These are phyloP conservation scores for Vanessa atalanta DNA, from an alignment of 1,140 invertebrate genomes.

Conservation along the genomic window DNA sequence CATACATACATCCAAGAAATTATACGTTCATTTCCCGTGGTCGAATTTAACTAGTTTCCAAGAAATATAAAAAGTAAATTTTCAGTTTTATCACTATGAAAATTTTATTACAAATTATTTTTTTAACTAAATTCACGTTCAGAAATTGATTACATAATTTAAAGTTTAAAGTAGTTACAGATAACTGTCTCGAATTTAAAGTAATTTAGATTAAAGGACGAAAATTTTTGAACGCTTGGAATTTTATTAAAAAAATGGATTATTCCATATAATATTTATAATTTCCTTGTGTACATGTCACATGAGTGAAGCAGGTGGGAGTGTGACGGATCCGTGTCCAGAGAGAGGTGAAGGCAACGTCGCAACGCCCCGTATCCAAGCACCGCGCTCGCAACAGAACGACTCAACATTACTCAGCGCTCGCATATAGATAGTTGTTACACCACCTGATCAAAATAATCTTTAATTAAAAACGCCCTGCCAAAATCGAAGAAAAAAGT, in stretches of 20 bases:
- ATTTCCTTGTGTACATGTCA: conserved; percentile 39
- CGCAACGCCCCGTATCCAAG: conserved; percentile 82
- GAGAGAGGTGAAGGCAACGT: conserved; percentile 81
- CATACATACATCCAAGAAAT: no score
- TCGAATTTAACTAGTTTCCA: neutral
- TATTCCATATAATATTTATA: neutral
- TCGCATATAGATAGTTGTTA: conserved; percentile 83
- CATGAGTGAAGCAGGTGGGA: conserved; percentile 81
- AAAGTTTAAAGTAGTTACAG: no score
- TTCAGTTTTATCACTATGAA: no score
- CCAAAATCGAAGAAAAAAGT: no score
- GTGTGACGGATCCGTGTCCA: conserved; percentile 81
- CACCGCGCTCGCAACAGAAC: conserved; percentile 81
- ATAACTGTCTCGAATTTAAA: no score
- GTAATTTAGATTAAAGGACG: no score
- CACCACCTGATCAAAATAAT: conserved; percentile 70
- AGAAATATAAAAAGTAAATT: neutral
- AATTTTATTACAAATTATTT: neutral
- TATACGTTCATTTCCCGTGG: no score
- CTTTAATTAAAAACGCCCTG: no score
- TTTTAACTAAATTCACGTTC: neutral
- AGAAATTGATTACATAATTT: no score
- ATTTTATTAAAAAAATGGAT: neutral
- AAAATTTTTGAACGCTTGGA: neutral
- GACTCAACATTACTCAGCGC: conserved; percentile 83